These are phyloP conservation scores for Pangasianodon hypophthalmus DNA, from an alignment of 2,113 vertebrate species.

Conservation along the genomic window DNA sequence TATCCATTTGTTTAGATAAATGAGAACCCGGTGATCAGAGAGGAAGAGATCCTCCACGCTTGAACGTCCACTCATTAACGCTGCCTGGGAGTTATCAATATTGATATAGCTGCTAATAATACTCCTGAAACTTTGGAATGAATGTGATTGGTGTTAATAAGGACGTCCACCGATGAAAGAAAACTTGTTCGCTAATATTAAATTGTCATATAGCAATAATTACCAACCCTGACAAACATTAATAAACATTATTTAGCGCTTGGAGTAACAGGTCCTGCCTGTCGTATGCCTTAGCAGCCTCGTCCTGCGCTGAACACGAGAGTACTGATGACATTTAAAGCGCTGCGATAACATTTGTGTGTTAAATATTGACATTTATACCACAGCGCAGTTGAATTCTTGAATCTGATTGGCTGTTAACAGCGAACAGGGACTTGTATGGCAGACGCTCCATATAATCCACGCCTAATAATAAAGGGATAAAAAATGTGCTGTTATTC, in stretches of 20 bases:
- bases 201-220: background rate
- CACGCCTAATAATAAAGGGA: too few relatives aligned
- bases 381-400: background rate
- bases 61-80: background rate
- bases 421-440: background rate
- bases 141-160: background rate
- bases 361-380: background rate
- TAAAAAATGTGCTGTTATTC: too few relatives aligned
- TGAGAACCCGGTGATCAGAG: background rate
- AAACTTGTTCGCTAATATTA: background rate
- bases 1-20: background rate
- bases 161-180: background rate
- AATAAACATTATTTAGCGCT: too few relatives aligned
- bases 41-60: background rate
- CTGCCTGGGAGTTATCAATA: background rate
- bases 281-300: background rate
- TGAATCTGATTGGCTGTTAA: background rate
- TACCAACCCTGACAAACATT: background rate
- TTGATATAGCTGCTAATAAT: background rate
- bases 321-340: background rate
- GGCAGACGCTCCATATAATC: background rate
- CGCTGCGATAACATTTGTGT: background rate
- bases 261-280: background rate
- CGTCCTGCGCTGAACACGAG: background rate
- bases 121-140: background rate